Evolutionary conservation across 2,113 vertebrate genomes (phyloP), one percentile per base, ranked within the genome.

Genomic region (Gavialis gangeticus): DNA sequence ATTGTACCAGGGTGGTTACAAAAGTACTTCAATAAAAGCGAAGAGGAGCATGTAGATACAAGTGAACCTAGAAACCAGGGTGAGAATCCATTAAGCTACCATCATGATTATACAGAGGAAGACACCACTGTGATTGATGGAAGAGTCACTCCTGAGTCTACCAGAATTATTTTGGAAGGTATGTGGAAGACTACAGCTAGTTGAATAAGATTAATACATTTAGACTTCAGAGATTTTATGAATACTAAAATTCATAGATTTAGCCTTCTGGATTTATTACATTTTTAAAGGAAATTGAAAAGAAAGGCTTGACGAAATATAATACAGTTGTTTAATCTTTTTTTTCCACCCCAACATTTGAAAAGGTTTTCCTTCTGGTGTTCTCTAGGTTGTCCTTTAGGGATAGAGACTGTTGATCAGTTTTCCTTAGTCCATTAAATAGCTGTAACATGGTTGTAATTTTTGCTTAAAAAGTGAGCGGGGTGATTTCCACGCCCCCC

Each of bases 1-100:
- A 99, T 99, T 82, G 99, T 99, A 85, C 99, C 99, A 54, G 98
- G 98, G 78, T 99, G 99, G 99, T 94, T 99, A 67, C 99, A 99
- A 93, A 99, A 98, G 94, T 99, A 99, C 93, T 99, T 99, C 96
- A 99, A 98, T 82, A 99, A 98, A 96, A 98, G 92, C n/a, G 99
- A 99, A 95, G 98, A 97, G 82, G 96, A 96, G 79, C 97, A 96
- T 79, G 98, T 97, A 85, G 96, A 97, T n/a, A 80, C 92, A 84
- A 94, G 81, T 80, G 97, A 98, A 87, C 88, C 96, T 75, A 90
- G 94, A 56, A 97, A 69, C 3, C 97, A 96, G 94, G 94, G 96
- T 75, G 97, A 98, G 89, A 97, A 97, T 97, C 96, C 98, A 88
- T 94, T 97, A 12, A 97, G 97, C 12, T 97, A 97, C 58, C 97